Evolutionary conservation across 2,113 vertebrate genomes (phyloP).

Genomic region (Acanthochromis polyacanthus): DNA sequence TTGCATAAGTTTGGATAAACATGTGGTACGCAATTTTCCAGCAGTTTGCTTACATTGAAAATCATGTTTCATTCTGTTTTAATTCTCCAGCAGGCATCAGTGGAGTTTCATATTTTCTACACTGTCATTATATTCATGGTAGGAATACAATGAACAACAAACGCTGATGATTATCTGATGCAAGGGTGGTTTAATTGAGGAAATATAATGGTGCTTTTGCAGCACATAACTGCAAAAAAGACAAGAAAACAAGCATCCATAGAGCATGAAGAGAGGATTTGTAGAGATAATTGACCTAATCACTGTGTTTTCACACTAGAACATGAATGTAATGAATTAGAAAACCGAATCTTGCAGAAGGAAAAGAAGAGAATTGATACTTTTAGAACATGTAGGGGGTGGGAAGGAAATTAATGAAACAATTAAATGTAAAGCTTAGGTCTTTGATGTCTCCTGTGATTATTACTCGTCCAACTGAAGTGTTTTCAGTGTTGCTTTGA

Average conservation of each 20-base stretch:
- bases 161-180: background rate
- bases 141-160: too few species aligned
- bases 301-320: background rate
- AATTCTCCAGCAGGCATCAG: background rate
- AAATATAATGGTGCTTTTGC: too few species aligned
- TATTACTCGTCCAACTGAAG: background rate
- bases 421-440: background rate
- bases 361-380: background rate
- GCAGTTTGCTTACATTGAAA: background rate
- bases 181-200: background rate
- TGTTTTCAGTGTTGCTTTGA: background rate
- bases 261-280: background rate
- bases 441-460: background rate
- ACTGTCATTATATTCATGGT: conserved; percentile 1
- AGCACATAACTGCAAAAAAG: too few species aligned
- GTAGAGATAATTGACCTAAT: background rate
- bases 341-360: background rate
- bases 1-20: background rate
- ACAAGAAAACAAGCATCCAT: background rate
- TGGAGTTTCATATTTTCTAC: background rate
- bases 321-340: background rate
- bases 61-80: background rate
- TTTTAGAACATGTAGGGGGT: background rate
- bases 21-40: background rate
- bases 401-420: background rate